A percentile compares a stretch with the other conserved stretches of the same genome.
Conservation (phyloP, 2,888 invertebrate species). For the Atethmia centrago region DNA sequence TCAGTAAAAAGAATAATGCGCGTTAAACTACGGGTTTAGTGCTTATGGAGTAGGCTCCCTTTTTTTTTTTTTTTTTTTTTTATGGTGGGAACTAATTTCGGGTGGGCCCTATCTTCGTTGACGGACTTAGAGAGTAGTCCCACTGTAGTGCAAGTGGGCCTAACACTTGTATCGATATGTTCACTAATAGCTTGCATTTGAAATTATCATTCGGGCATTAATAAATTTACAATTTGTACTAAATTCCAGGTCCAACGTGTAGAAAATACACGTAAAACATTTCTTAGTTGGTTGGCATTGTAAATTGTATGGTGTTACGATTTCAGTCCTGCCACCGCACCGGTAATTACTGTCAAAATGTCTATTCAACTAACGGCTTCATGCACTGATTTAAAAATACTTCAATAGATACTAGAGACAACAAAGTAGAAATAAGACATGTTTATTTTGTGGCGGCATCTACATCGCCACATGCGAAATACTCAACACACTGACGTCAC, state of each 20-base stretch:
- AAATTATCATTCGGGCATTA: neutral
- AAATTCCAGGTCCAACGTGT: neutral
- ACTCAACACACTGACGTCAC: too few species aligned
- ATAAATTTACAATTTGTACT: neutral
- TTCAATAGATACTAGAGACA: neutral
- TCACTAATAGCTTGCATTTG: neutral
- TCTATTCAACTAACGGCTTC: neutral
- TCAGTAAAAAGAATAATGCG: too few species aligned
- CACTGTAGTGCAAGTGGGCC: too few species aligned
- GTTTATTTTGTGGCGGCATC: too few species aligned
- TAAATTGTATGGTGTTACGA: neutral
- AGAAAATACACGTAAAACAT: neutral
- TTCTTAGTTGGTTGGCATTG: neutral
- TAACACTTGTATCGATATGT: neutral
- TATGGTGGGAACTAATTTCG: too few species aligned
- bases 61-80: too few species aligned
- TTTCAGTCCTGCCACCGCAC: too few species aligned
- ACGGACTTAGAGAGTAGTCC: too few species aligned
- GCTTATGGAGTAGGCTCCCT: too few species aligned
- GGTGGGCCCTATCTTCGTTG: too few species aligned
- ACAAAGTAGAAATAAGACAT: neutral
- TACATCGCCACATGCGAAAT: too few species aligned
- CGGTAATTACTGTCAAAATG: neutral
- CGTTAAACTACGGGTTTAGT: too few species aligned
- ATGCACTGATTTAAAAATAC: slow-evolving; percentile 13